Conservation (phyloP, 2,797 vertebrate species). For the Tamandua tetradactyla region DNA sequence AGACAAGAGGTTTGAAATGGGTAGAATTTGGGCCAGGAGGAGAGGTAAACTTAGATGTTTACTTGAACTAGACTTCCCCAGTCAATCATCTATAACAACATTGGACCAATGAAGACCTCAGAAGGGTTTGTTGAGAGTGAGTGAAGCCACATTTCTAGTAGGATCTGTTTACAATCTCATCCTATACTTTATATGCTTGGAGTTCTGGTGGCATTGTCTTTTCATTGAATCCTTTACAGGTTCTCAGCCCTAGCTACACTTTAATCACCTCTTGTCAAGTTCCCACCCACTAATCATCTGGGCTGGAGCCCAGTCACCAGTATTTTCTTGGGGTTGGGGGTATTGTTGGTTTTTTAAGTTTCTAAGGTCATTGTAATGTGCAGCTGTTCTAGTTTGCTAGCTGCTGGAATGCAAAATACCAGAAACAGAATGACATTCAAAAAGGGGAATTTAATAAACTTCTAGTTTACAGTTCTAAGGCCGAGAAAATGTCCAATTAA, state of each 20-base stretch:
- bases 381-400: too few species aligned
- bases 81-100: not conserved
- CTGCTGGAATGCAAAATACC: too few species aligned
- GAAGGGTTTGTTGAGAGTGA: not conserved
- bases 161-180: not conserved
- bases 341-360: not conserved
- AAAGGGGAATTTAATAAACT: too few species aligned
- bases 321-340: not conserved
- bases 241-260: not conserved
- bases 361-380: not conserved
- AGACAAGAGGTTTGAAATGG: not conserved
- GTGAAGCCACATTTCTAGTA: too few species aligned
- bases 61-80: not conserved
- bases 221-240: not conserved
- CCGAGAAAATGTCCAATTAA: too few species aligned
- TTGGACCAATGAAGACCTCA: not conserved
- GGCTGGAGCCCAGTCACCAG: not conserved
- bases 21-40: not conserved
- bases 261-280: not conserved
- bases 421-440: too few species aligned
- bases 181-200: not conserved
- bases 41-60: not conserved
- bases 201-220: not conserved
- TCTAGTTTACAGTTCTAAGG: too few species aligned
- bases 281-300: not conserved